Evolutionary conservation across 1,140 invertebrate genomes (phyloP).

Genomic region (Trichonephila clavata): DNA sequence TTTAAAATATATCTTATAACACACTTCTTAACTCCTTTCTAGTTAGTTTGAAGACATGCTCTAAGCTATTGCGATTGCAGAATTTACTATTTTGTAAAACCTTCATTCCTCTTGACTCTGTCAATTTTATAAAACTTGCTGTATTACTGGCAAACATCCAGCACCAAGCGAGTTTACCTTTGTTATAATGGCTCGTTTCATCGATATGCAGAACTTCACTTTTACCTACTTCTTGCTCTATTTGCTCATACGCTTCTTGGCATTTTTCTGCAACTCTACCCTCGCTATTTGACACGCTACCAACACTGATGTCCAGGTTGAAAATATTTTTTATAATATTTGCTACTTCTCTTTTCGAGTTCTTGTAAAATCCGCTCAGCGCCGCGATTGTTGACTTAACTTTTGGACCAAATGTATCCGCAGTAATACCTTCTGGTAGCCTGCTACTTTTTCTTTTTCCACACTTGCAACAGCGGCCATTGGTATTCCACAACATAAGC

Average conservation of each 20-base stretch:
- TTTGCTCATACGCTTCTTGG: constrained; percentile 54
- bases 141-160: constrained; percentile 46
- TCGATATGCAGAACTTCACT: constrained; percentile 66
- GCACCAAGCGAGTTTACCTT: constrained; percentile 62
- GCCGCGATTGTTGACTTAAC: too few relatives aligned
- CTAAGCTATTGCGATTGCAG: constrained; percentile 55
- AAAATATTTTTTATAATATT: too few relatives aligned
- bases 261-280: too few relatives aligned
- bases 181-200: constrained; percentile 66
- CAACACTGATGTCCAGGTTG: too few relatives aligned
- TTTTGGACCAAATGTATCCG: constrained; percentile 64
- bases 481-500: constrained; percentile 55
- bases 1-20: too few relatives aligned
- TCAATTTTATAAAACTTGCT: constrained; percentile 68
- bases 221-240: constrained; percentile 56
- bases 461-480: constrained; percentile 37
- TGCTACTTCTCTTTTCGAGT: too few relatives aligned
- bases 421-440: constrained; percentile 53
- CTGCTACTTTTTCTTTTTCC: constrained; percentile 64
- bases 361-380: too few relatives aligned
- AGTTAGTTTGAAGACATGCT: too few relatives aligned
- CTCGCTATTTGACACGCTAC: too few relatives aligned
- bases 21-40: too few relatives aligned
- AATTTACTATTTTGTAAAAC: constrained; percentile 59
- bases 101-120: constrained; percentile 66